Conservation (phyloP, 2,888 invertebrate species). For the Dicycla oo region DNA sequence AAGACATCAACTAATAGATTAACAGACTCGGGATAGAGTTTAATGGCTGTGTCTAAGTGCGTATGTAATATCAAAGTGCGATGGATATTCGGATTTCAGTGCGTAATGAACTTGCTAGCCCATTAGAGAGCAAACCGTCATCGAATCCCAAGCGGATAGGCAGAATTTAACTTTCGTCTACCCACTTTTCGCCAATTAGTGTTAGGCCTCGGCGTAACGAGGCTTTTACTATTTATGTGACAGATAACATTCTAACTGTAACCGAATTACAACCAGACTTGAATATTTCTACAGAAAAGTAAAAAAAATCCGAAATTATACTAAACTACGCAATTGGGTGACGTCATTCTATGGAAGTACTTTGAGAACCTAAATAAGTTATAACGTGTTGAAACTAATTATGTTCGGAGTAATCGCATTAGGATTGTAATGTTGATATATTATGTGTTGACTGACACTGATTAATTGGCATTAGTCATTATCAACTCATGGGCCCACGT, state of each 20-base stretch:
- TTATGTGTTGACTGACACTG: slow-evolving; percentile 57
- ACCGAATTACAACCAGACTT: slow-evolving; percentile 34
- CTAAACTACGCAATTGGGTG: slow-evolving; percentile 22
- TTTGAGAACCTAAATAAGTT: slow-evolving; percentile 41
- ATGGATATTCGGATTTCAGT: slow-evolving; percentile 51
- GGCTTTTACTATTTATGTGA: slow-evolving; percentile 41
- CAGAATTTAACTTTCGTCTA: slow-evolving; percentile 47
- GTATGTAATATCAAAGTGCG: slow-evolving; percentile 61
- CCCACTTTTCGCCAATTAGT: slow-evolving; percentile 51
- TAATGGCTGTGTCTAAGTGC: slow-evolving; percentile 58
- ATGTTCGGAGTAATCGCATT: slow-evolving; percentile 48
- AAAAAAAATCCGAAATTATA: slow-evolving; percentile 15
- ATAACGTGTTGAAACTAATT: slow-evolving; percentile 58
- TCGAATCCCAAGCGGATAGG: slow-evolving; percentile 26
- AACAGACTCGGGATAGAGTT: slow-evolving; percentile 49
- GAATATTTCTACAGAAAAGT: background rate
- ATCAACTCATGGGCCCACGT: slow-evolving; percentile 48
- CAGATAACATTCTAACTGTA: slow-evolving; percentile 29
- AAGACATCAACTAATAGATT: slow-evolving; percentile 66
- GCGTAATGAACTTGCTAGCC: slow-evolving; percentile 52
- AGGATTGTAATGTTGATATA: slow-evolving; percentile 58
- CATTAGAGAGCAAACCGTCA: slow-evolving; percentile 53
- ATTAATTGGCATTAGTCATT: slow-evolving; percentile 60
- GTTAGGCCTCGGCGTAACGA: slow-evolving; percentile 33
- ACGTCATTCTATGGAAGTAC: slow-evolving; percentile 25